These are phyloP conservation scores for Drosophila auraria DNA, from an alignment of 1,140 invertebrate genomes.

Conservation along the genomic window DNA sequence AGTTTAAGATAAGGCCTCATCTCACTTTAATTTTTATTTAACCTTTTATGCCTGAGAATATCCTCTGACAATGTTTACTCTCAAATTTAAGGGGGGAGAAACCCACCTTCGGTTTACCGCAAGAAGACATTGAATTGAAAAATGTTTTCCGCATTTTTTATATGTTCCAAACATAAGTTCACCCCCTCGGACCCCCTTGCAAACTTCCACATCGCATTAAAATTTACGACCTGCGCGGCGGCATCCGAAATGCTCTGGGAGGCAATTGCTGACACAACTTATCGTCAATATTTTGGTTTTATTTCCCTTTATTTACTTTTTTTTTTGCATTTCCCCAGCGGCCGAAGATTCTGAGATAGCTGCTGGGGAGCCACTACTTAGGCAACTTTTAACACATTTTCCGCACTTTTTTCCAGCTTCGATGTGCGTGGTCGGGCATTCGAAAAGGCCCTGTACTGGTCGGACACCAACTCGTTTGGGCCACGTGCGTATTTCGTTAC, in stretches of 20 bases:
- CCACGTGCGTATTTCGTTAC: slow-evolving; percentile 93
- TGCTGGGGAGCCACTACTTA: slow-evolving; percentile 44
- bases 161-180: slow-evolving; percentile 32
- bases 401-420: slow-evolving; percentile 87
- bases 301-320: slow-evolving; percentile 30
- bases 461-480: slow-evolving; percentile 90
- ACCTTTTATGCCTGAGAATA: not conserved
- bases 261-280: slow-evolving; percentile 66
- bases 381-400: slow-evolving; percentile 59
- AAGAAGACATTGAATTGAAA: slow-evolving; percentile 63
- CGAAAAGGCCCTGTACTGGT: slow-evolving; percentile 92
- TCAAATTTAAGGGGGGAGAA: not conserved
- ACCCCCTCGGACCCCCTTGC: slow-evolving; percentile 1
- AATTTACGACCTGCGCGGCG: slow-evolving; percentile 66
- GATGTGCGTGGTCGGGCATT: slow-evolving; percentile 92
- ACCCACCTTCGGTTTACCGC: not conserved
- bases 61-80: not conserved
- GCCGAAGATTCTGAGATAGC: slow-evolving; percentile 31
- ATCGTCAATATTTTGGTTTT: slow-evolving; percentile 65
- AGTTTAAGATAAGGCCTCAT: no score
- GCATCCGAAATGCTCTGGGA: slow-evolving; percentile 46
- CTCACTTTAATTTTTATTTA: not conserved
- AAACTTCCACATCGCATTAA: slow-evolving; percentile 54
- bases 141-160: slow-evolving; percentile 54
- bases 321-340: slow-evolving; percentile 45